These are phyloP conservation scores for Cyphomyrus plagiostoma DNA, from an alignment of 2,113 vertebrate species.

Conservation along the genomic window DNA sequence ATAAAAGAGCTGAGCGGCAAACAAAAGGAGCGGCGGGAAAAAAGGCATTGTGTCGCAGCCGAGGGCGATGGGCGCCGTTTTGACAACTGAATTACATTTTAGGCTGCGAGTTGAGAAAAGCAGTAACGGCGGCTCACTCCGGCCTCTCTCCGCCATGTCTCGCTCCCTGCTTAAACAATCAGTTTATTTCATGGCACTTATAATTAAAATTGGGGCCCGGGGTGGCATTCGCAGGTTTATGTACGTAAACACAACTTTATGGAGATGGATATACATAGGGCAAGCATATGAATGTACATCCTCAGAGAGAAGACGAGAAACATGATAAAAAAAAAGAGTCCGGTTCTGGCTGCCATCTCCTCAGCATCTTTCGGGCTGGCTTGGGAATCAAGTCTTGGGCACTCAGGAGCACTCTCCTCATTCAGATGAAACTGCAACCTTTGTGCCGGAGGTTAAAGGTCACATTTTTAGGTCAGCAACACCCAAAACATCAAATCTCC, in stretches of 20 bases:
- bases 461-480: background rate
- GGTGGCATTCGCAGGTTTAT: slow-evolving; percentile 30
- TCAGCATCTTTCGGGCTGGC: background rate
- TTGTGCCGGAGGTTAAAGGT: background rate
- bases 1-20: slow-evolving; percentile 66
- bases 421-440: background rate
- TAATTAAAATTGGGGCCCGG: slow-evolving; percentile 19
- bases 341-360: background rate
- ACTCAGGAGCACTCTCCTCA: background rate
- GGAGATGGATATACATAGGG: slow-evolving; percentile 20
- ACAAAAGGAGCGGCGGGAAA: slow-evolving; percentile 65
- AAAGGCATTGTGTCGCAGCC: slow-evolving; percentile 45
- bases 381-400: background rate
- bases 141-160: background rate
- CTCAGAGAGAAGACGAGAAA: background rate
- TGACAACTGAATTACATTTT: slow-evolving; percentile 77
- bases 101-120: slow-evolving; percentile 52
- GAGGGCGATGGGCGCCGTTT: slow-evolving; percentile 51
- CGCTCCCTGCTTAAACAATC: slow-evolving; percentile 53
- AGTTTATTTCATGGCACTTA: slow-evolving; percentile 41
- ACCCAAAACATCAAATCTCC: background rate
- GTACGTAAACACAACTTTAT: slow-evolving; percentile 26
- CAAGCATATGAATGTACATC: slow-evolving; percentile 14
- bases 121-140: slow-evolving; percentile 58
- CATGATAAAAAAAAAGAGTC: background rate